Evolutionary conservation across 1,140 invertebrate species (phyloP).

Genomic region (Pinna nobilis): DNA sequence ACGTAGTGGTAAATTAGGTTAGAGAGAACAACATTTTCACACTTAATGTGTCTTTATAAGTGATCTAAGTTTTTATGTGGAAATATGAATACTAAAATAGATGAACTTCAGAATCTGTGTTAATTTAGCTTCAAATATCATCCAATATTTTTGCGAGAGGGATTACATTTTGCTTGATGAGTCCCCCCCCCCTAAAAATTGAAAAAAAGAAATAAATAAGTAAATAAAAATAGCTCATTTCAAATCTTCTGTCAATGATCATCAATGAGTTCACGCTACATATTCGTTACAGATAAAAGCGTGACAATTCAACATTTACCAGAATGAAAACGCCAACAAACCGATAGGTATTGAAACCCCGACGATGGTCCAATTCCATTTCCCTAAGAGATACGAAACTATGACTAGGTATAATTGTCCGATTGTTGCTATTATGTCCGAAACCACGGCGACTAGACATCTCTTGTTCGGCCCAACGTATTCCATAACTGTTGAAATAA

Average conservation of each 20-base stretch:
- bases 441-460: neutral
- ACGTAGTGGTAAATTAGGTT: no score
- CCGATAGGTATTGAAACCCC: neutral
- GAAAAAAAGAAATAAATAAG: slow-evolving; percentile 2
- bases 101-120: no score
- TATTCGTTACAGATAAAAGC: neutral
- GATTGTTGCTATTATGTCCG: neutral
- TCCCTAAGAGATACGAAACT: slow-evolving; percentile 2
- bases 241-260: neutral
- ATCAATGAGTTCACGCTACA: neutral
- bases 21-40: no score
- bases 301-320: slow-evolving; percentile 3
- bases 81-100: no score
- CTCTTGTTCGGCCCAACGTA: slow-evolving; percentile 18
- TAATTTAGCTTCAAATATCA: no score
- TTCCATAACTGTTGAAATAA: slow-evolving; percentile 24
- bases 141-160: no score
- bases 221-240: neutral
- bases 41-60: no score
- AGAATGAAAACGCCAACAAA: neutral
- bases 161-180: no score
- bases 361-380: slow-evolving; percentile 15
- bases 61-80: no score
- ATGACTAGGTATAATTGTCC: slow-evolving; percentile 6
- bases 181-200: no score